Evolutionary conservation across 2,888 invertebrate species (phyloP).

Genomic region (Ornithoptera priamus): DNA sequence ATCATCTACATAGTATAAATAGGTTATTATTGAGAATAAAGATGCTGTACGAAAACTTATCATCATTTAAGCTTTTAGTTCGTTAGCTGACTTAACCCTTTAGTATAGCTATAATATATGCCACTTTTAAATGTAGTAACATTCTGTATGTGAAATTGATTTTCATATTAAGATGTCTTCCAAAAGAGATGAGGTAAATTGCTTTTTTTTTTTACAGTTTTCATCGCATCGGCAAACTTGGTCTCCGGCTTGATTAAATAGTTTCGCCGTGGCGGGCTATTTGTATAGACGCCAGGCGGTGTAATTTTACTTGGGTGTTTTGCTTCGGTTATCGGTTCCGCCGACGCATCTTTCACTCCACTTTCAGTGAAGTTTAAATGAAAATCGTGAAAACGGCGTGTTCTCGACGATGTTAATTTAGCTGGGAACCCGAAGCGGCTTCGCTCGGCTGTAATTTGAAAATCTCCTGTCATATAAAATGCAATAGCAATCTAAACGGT

Average conservation of each 20-base stretch:
- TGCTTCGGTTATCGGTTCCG: slow-evolving; percentile 23
- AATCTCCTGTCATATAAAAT: too few relatives aligned
- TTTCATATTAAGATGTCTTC: too few relatives aligned
- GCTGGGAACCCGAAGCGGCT: background rate
- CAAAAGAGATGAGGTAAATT: background rate
- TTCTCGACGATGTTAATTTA: slow-evolving; percentile 5
- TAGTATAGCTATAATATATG: too few relatives aligned
- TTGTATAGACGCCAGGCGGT: slow-evolving; percentile 33
- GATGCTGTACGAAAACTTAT: too few relatives aligned
- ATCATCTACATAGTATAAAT: too few relatives aligned
- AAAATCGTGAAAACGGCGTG: slow-evolving; percentile 17
- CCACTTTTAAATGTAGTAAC: too few relatives aligned
- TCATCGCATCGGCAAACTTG: slow-evolving; percentile 35
- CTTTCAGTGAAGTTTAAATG: slow-evolving; percentile 29
- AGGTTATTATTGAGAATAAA: too few relatives aligned
- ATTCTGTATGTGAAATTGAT: too few relatives aligned
- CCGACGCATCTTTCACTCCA: slow-evolving; percentile 19
- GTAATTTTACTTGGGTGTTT: slow-evolving; percentile 33
- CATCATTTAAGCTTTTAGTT: too few relatives aligned
- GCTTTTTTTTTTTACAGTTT: slow-evolving; percentile 5
- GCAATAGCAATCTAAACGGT: too few relatives aligned
- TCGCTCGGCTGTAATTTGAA: background rate
- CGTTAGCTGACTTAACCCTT: too few relatives aligned
- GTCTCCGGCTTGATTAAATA: slow-evolving; percentile 39
- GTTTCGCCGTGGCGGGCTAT: slow-evolving; percentile 37